Percentiles rank a stretch among this genome's conserved stretches.
phyloP scores from a whole-genome alignment of 2,888 invertebrate species.

The Mythimna pallens region DNA sequence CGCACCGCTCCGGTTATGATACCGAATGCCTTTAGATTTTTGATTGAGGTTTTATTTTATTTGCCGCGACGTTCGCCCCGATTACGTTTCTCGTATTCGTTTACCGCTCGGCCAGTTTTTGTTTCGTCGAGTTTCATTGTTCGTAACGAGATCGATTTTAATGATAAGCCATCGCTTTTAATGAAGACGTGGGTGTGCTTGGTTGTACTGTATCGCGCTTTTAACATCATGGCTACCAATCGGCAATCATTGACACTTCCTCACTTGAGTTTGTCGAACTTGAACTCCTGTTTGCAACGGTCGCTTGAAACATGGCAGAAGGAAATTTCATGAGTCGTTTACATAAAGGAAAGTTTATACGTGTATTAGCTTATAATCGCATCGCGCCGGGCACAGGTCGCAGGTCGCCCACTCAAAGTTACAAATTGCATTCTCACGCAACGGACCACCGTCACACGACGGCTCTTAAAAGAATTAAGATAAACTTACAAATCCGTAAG shows the following conservation, averaged over 20 bases:
- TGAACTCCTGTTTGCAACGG: background rate
- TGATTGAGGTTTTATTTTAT: conserved; percentile 90
- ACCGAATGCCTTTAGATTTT: conserved; percentile 88
- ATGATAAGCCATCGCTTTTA: conserved; percentile 85
- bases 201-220: conserved; percentile 69
- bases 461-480: conserved; percentile 55
- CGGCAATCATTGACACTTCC: conserved; percentile 55
- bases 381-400: conserved; percentile 70
- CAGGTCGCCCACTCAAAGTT: conserved; percentile 65
- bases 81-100: conserved; percentile 89
- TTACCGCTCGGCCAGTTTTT: conserved; percentile 87
- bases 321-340: conserved; percentile 69
- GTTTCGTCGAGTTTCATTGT: conserved; percentile 89
- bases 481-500: conserved; percentile 62
- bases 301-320: conserved; percentile 43
- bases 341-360: conserved; percentile 75
- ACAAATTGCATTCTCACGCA: conserved; percentile 86
- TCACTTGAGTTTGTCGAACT: conserved; percentile 37
- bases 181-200: conserved; percentile 88
- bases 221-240: conserved; percentile 65
- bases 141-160: conserved; percentile 89
- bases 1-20: conserved; percentile 88
- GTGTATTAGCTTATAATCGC: conserved; percentile 84
- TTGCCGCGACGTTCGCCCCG: conserved; percentile 86
- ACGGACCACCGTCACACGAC: conserved; percentile 67